Base-by-base conservation (phyloP, 2,113 vertebrate genomes). In the Marmota flaviventris region DNA sequence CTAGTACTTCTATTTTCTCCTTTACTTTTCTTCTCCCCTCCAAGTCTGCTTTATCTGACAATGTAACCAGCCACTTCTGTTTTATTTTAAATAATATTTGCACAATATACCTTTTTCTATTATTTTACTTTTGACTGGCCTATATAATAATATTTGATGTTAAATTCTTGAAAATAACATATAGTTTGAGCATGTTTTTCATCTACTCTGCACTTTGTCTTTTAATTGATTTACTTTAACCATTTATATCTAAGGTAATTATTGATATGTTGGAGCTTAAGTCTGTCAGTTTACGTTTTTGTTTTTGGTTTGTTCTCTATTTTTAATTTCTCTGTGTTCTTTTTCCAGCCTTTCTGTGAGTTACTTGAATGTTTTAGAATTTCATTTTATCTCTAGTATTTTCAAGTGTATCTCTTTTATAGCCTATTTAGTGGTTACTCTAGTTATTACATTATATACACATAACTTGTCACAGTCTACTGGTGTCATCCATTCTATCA, bases 291-390 rank as follows among this genome's bases (percentile, higher is more conserved):
- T 93, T 65, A 91, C 58, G 85, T 63, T 89, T 72, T 90, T 72
- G 25, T 78, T n/a, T 73, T 70, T 29, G 72, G 34, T 72, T 93
- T 73, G 6, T 27, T 83, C 10, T 69, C 72, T 84, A 12, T 76
- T 85, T 78, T 76, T 94, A 39, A 51, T 39, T 89, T 42, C 24
- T 42, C 11, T 48, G 9, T 86, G 82, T 94, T 70, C 32, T 78
- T 77, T 65, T 79, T 73, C 53, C 5, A 79, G 32, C 18, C 18
- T 89, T 89, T 25, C 72, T 84, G 4, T 82, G 56, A 29, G 37
- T 86, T 73, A 83, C 20, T 20, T 87, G n/a, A 83, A 73, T 89
- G 78, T 89, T 96, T 92, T 72, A 89, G 18, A 92, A 63, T 78
- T 82, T 94, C 12, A 94, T 88, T 78, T 94, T 89, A 88, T 32